A percentile compares a stretch with the other conserved stretches of the same genome.
Evolutionary conservation across 2,113 vertebrate genomes (phyloP).

Genomic region (Notothenia rossii): DNA sequence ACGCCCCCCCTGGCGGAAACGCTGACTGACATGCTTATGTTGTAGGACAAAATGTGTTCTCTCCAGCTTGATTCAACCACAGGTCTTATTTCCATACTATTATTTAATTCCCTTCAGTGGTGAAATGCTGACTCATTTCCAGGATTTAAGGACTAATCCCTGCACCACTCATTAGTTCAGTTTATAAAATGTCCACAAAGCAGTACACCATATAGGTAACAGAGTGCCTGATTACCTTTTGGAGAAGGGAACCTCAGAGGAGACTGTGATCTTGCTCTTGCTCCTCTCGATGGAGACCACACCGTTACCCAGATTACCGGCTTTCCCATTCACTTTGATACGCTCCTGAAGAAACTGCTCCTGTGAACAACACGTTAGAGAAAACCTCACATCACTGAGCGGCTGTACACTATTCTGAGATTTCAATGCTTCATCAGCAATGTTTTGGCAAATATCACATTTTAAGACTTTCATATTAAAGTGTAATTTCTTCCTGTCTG

Average conservation of each 20-base stretch:
- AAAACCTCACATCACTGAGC: neutral
- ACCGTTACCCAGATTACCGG: conserved; percentile 93
- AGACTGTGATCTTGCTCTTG: conserved; percentile 97
- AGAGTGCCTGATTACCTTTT: conserved; percentile 86
- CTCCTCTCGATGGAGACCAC: conserved; percentile 95
- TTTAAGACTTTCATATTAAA: neutral
- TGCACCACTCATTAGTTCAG: no score
- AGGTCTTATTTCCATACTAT: no score
- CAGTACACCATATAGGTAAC: neutral
- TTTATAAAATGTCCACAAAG: neutral
- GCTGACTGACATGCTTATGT: no score
- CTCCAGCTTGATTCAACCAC: no score
- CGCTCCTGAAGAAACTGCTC: conserved; percentile 98
- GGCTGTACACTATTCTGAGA: neutral
- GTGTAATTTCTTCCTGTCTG: neutral
- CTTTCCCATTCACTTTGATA: conserved; percentile 97
- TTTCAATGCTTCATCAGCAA: neutral
- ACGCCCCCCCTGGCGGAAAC: no score
- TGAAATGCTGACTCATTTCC: no score
- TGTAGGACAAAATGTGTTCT: no score
- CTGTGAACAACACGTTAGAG: conserved; percentile 68
- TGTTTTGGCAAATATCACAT: neutral
- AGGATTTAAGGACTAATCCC: no score
- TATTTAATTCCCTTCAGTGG: no score
- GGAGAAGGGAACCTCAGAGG: conserved; percentile 96